Evolutionary conservation across 2,888 invertebrate species (phyloP), one percentile per base, ranked within the genome.

Genomic region (Seira ritae): DNA sequence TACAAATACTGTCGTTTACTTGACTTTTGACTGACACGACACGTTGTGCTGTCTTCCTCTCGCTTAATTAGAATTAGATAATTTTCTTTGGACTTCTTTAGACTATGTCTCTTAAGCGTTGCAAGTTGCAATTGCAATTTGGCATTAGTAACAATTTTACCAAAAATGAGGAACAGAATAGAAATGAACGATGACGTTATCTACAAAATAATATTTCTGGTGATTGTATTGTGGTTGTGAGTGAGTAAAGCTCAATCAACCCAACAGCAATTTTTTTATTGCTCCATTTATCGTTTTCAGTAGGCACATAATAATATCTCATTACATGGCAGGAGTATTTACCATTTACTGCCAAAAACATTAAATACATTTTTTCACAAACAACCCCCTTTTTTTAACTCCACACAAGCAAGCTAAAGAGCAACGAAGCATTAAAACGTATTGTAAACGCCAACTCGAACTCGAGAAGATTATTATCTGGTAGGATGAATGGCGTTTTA

Each of bases 1-100:
- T 42, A 19, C 62, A 75, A 66, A 66, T 75, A 75, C 74, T 75
- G 74, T 3, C 15, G 71, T 8, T n/a, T n/a, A n/a, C n/a, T n/a
- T n/a, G n/a, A n/a, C n/a, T n/a, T n/a, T n/a, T n/a, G n/a, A n/a
- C n/a, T n/a, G n/a, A n/a, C n/a, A n/a, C n/a, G n/a, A n/a, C n/a
- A n/a, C n/a, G n/a, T n/a, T n/a, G n/a, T n/a, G n/a, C n/a, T n/a
- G n/a, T n/a, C n/a, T n/a, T n/a, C n/a, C n/a, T n/a, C 12, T n/a
- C n/a, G n/a, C n/a, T n/a, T n/a, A n/a, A n/a, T n/a, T n/a, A n/a
- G n/a, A n/a, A n/a, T n/a, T n/a, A n/a, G n/a, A n/a, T n/a, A n/a
- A n/a, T n/a, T n/a, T n/a, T n/a, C n/a, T n/a, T n/a, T n/a, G n/a
- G n/a, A n/a, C n/a, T n/a, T n/a, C n/a, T n/a, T n/a, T n/a, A n/a